Percentiles rank a stretch among this genome's conserved stretches.
Evolutionary conservation across 2,797 vertebrate species (phyloP).

Genomic region (Eupleurogrammus muticus): DNA sequence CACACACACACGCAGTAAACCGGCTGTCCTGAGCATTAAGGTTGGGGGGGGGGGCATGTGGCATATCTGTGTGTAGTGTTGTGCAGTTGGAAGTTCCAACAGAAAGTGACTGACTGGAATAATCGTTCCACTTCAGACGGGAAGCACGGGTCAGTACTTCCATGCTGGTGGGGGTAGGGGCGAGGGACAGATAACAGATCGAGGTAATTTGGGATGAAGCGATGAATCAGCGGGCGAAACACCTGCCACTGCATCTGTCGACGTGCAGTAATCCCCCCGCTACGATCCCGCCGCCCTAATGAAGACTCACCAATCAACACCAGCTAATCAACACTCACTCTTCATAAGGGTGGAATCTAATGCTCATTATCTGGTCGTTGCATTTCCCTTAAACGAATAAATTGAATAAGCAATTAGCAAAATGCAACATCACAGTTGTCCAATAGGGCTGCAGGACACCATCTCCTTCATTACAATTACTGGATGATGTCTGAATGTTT

Average conservation of each 20-base stretch:
- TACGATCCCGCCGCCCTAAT: slow-evolving; percentile 11
- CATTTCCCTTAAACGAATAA: neutral
- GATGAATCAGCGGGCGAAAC: slow-evolving; percentile 56
- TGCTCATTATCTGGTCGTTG: neutral
- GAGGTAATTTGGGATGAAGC: slow-evolving; percentile 42
- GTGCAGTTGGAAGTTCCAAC: slow-evolving; percentile 80
- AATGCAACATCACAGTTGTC: neutral
- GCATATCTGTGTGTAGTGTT: slow-evolving; percentile 63
- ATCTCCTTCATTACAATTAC: neutral
- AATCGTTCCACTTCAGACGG: slow-evolving; percentile 59
- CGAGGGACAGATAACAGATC: slow-evolving; percentile 33
- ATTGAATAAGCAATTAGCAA: neutral
- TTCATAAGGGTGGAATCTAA: neutral
- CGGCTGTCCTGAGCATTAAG: slow-evolving; percentile 67
- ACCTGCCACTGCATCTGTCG: slow-evolving; percentile 66
- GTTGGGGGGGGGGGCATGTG: slow-evolving; percentile 42
- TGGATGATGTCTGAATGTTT: neutral
- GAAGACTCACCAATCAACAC: neutral
- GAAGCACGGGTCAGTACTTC: slow-evolving; percentile 19
- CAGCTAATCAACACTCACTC: neutral
- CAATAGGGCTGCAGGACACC: too few species aligned
- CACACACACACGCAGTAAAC: slow-evolving; percentile 44
- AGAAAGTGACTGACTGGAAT: slow-evolving; percentile 86
- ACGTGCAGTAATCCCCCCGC: slow-evolving; percentile 47
- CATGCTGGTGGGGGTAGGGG: slow-evolving; percentile 3